Percentiles rank a stretch among this genome's conserved stretches.
These are phyloP conservation scores for Perizoma affinitatum DNA, from an alignment of 2,888 invertebrate genomes.

Conservation along the genomic window DNA sequence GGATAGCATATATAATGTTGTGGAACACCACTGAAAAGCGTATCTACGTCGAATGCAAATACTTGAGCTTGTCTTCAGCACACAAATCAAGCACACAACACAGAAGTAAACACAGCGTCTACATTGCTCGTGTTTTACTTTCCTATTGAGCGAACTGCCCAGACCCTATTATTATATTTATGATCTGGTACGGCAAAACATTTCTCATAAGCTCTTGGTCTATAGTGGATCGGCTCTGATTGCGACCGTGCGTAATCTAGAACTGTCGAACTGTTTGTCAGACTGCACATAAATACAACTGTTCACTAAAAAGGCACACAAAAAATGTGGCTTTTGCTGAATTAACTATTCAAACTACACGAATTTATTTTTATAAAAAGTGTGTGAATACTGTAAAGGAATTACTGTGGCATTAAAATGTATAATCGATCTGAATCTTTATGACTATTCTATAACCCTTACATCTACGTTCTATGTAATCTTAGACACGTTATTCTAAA, in stretches of 20 bases:
- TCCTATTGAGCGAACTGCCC: too few relatives aligned
- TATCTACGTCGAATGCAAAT: too few relatives aligned
- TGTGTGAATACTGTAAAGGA: neutral
- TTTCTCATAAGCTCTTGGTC: neutral
- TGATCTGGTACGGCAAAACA: too few relatives aligned
- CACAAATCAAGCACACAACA: too few relatives aligned
- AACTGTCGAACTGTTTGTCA: constrained; percentile 23
- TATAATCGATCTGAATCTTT: neutral
- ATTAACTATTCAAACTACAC: constrained; percentile 8
- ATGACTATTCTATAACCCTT: neutral
- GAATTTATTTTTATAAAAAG: too few relatives aligned
- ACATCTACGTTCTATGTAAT: too few relatives aligned
- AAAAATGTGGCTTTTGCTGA: constrained; percentile 10
- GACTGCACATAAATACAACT: constrained; percentile 18
- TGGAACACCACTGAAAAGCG: too few relatives aligned
- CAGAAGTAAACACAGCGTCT: too few relatives aligned
- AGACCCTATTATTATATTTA: too few relatives aligned
- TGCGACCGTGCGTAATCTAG: constrained; percentile 27
- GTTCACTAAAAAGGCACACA: constrained; percentile 15
- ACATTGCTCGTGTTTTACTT: too few relatives aligned
- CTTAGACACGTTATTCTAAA: too few relatives aligned
- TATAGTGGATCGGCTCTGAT: constrained; percentile 16
- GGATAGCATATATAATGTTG: neutral
- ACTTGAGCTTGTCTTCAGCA: too few relatives aligned
- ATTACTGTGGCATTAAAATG: neutral